Percentiles rank a stretch among this genome's conserved stretches.
These are phyloP conservation scores for Ciconia maguari DNA, from an alignment of 2,113 vertebrate genomes.

Conservation along the genomic window DNA sequence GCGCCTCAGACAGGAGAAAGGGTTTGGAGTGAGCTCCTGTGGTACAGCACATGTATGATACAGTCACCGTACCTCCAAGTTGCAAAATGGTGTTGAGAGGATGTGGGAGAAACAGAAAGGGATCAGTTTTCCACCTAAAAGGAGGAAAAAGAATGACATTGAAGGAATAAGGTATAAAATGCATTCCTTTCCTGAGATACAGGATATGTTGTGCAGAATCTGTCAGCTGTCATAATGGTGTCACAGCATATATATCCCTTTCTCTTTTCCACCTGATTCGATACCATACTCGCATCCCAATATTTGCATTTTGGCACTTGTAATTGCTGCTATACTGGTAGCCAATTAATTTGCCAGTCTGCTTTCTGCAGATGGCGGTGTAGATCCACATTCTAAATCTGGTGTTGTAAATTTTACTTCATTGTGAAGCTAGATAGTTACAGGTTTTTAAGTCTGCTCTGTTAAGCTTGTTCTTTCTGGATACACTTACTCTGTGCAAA, in stretches of 20 bases:
- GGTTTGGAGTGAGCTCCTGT: background rate
- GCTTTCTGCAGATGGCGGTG: slow-evolving; percentile 39
- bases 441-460: background rate
- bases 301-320: background rate
- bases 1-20: too few relatives aligned
- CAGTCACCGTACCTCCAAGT: accelerated
- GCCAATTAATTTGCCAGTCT: background rate
- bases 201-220: accelerated
- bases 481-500: accelerated
- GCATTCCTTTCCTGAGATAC: too few relatives aligned
- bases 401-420: accelerated
- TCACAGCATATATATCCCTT: background rate
- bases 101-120: background rate
- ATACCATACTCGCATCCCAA: accelerated
- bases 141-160: background rate
- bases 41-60: accelerated
- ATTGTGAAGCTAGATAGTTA: background rate
- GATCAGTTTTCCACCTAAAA: background rate
- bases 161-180: background rate
- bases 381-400: background rate
- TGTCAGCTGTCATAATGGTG: background rate
- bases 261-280: background rate
- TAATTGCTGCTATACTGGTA: background rate
- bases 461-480: background rate
- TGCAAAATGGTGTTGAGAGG: background rate